These are phyloP conservation scores for Lynx canadensis DNA, from an alignment of 2,113 vertebrate genomes.

Conservation along the genomic window DNA sequence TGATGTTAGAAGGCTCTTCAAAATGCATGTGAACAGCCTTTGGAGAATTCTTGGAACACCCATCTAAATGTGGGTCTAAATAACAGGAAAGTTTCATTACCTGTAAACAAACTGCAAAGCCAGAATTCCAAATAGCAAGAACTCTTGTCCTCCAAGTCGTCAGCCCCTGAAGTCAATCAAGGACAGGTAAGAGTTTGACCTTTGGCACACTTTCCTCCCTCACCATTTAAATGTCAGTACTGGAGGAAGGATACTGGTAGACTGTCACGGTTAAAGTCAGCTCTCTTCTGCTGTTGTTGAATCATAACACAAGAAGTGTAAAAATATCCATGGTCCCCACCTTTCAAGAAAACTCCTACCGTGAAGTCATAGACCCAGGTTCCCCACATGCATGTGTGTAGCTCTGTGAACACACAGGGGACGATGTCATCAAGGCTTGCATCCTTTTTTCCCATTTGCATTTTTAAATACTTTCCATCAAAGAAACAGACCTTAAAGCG, in stretches of 20 bases:
- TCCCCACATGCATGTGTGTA: background rate
- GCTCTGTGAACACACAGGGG: background rate
- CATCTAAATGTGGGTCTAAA: conserved; percentile 21
- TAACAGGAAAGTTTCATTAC: conserved; percentile 26
- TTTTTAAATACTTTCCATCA: background rate
- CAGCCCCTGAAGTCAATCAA: background rate
- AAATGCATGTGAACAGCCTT: conserved; percentile 43
- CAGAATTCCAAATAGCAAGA: background rate
- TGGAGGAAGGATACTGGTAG: background rate
- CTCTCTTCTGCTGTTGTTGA: background rate
- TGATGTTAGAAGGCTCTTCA: conserved; percentile 66
- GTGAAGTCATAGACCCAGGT: background rate
- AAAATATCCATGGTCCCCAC: background rate
- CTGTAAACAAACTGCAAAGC: conserved; percentile 15
- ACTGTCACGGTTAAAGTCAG: background rate
- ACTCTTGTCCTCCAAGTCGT: background rate
- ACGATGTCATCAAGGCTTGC: background rate
- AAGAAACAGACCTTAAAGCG: background rate
- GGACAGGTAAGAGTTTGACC: background rate
- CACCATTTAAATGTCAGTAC: background rate
- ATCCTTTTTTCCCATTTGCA: background rate
- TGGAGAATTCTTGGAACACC: conserved; percentile 35
- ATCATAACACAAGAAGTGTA: background rate
- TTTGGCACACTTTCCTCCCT: background rate
- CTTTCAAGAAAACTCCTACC: background rate